These are phyloP conservation scores for Patiria pectinifera DNA, from an alignment of 53 echinoderm and acorn worm genomes.

Conservation along the genomic window DNA sequence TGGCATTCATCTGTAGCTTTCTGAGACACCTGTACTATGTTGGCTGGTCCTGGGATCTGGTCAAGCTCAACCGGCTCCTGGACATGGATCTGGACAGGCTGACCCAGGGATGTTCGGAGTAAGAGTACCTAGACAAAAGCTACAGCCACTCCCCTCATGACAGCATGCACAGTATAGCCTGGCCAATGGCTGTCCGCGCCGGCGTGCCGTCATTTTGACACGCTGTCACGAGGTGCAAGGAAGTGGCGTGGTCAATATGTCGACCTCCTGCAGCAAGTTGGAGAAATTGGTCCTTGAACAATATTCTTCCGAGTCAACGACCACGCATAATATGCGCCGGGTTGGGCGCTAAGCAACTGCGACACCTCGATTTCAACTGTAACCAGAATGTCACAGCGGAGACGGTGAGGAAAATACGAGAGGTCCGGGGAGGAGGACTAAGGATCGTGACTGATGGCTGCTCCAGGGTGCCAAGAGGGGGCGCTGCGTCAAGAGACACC, in stretches of 20 bases:
- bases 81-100: conserved; percentile 56
- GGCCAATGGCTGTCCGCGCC: conserved; percentile 37
- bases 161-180: conserved; percentile 45
- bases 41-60: conserved; percentile 68
- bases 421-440: conserved; percentile 4
- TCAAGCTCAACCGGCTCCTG: conserved; percentile 56
- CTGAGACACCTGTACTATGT: conserved; percentile 62
- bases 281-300: conserved; percentile 38
- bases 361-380: conserved; percentile 64
- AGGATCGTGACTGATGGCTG: conserved; percentile 64
- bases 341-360: conserved; percentile 35
- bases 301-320: conserved; percentile 66
- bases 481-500: conserved; percentile 17
- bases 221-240: conserved; percentile 70
- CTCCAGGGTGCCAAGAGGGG: conserved; percentile 48
- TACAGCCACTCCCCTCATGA: conserved; percentile 40
- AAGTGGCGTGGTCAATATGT: conserved; percentile 39
- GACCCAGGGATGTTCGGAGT: conserved; percentile 44
- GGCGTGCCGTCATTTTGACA: conserved; percentile 53
- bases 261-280: conserved; percentile 47
- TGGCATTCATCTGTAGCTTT: conserved; percentile 51
- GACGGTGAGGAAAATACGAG: conserved; percentile 49
- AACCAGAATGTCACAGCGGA: conserved; percentile 64
- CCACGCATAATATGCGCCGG: conserved; percentile 66
- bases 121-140: conserved; percentile 69